These are phyloP conservation scores for Clarias batrachus DNA, from an alignment of 2,113 vertebrate genomes.

Conservation along the genomic window DNA sequence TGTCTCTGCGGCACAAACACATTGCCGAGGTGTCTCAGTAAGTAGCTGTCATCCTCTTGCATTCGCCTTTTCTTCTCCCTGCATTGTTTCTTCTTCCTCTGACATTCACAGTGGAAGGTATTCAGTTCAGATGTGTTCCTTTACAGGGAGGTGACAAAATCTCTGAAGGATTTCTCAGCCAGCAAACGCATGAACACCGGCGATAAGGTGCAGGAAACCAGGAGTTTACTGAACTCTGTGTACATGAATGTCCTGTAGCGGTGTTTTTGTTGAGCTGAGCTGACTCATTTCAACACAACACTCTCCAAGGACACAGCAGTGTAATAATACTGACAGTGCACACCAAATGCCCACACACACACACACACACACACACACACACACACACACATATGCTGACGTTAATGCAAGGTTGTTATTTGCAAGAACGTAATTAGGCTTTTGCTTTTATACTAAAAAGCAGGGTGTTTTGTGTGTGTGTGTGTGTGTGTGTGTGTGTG, in stretches of 20 bases:
- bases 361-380: not conserved
- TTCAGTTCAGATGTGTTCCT: slow-evolving; percentile 13
- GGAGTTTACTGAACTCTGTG: not conserved
- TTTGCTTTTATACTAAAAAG: not conserved
- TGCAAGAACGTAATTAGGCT: not conserved
- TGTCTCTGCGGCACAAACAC: slow-evolving; percentile 92
- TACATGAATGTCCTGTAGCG: slow-evolving; percentile 6
- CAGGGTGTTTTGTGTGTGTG: not conserved
- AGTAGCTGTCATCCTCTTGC: slow-evolving; percentile 11
- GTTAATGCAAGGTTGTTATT: not conserved
- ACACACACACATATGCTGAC: not conserved
- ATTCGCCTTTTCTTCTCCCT: not conserved
- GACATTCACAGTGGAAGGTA: not conserved
- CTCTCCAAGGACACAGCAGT: not conserved
- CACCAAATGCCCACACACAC: not conserved
- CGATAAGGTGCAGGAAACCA: slow-evolving; percentile 83
- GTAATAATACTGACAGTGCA: slow-evolving; percentile 24
- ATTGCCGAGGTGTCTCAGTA: slow-evolving; percentile 89
- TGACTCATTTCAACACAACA: slow-evolving; percentile 34
- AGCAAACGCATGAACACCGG: slow-evolving; percentile 99
- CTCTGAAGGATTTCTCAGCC: slow-evolving; percentile 96
- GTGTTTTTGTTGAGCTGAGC: not conserved
- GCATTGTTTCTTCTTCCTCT: not conserved
- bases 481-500: not conserved
- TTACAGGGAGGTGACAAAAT: slow-evolving; percentile 90